Evolutionary conservation across 2,888 invertebrate genomes (phyloP), one percentile per base, ranked within the genome.

Genomic region (Minunthozetes semirufus): DNA sequence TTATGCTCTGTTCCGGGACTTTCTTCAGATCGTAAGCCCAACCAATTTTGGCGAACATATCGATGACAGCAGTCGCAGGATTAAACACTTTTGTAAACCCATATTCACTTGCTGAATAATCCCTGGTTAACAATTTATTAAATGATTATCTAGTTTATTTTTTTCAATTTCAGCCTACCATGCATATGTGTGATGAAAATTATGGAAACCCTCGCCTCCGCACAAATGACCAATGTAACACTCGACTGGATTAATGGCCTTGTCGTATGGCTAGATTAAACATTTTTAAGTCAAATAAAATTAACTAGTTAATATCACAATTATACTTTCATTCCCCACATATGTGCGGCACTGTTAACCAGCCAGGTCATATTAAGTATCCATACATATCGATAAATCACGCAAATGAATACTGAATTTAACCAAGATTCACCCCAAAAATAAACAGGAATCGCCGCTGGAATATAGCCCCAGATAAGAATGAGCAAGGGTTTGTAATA

Each of bases 321-420:
- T 33, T 33, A 5, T 8, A 81, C 79, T 0, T 83, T 82, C 79
- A 81, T 83, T 38, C 86, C 86, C 80, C 82, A 84, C 79, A 82
- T 80, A 79, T 85, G 85, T 29, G 85, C 85, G 1, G 81, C 82
- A 77, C 84, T 84, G 80, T 85, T 85, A 74, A 85, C 84, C 19
- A 82, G 79, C 85, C 85, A 86, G 4, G 86, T 86, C 84, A 86
- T 3, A 85, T 85, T 76, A 82, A 82, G 78, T 86, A 83, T 38
- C 85, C 81, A 6, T 38, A 81, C 81, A 80, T 84, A 85, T 53
- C 86, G 82, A 76, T 85, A 79, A n/a, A 85, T 76, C n/a, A 80
- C 82, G 46, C 82, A 81, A 8, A 73, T 78, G 79, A 82, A 82
- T 80, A 83, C 84, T 5, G 84, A 82, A 38, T 80, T 81, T 76